Base-by-base conservation (phyloP, 2,888 invertebrate species). In the Electrophaes corylata region DNA sequence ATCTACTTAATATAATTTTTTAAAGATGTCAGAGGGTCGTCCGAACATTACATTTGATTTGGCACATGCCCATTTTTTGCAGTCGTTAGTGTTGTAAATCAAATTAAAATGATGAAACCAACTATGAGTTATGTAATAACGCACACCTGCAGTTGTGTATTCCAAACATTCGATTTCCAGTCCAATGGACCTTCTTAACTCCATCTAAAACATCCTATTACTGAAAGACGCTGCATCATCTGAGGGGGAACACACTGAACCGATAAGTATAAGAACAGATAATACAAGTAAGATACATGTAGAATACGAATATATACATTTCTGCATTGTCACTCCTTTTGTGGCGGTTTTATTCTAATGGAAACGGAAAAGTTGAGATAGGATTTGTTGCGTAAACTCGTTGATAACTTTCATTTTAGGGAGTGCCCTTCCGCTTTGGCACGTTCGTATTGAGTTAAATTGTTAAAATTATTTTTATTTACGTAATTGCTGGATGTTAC, bases 361-460 rank as follows among this genome's bases (percentile, higher is more conserved):
- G 65, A 65, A 70, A 66, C 64, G 62, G 55, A 55, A 60, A 72
- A 70, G 69, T 69, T 69, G 59, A 50, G 57, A 48, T 53, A 37
- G 65, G 64, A 68, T 65, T 67, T 62, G 65, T 67, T 65, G 64
- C 59, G 59, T 61, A 57, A 67, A 64, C 60, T 65, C 61, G 57
- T 67, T 59, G 57, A 49, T 35, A 65, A 67, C 62, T 67, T 64
- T 64, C 57, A 56, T 65, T 65, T 60, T 65, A 65, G 54, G 57
- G 41, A 23, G 47, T 35, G 48, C 57, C 45, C 44, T 50, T 35
- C 16, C 35, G 48, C 41, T 58, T 51, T 56, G 48, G 40, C 57
- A 41, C 41, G 20, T 43, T 54, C 46, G 40, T 45, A 20, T 23
- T 18, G 20, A 14, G 52, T 33, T 40, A 14, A 43, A 35, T 48